Evolutionary conservation across 2,113 vertebrate genomes (phyloP).

Genomic region (Pseudorhombus dupliciocellatus): DNA sequence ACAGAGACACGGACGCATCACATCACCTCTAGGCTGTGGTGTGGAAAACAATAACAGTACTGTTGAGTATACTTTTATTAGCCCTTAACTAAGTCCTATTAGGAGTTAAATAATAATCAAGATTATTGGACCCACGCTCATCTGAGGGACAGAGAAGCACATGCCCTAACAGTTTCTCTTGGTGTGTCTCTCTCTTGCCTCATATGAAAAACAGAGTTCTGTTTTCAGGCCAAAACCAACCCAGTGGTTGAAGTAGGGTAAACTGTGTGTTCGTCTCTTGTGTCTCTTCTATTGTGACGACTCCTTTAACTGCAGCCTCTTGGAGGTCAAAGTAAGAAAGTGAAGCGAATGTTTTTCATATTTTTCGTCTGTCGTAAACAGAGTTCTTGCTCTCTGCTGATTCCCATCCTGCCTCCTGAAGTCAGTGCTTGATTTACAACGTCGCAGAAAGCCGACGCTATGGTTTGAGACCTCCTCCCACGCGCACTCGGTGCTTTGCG

Average conservation of each 20-base stretch:
- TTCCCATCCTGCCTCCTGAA: background rate
- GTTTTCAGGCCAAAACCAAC: conserved; percentile 46
- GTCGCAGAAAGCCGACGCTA: background rate
- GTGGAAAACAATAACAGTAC: background rate
- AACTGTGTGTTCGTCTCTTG: conserved; percentile 19
- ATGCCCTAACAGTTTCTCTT: background rate
- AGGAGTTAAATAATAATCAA: background rate
- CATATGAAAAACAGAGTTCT: conserved; percentile 11
- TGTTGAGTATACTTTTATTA: background rate
- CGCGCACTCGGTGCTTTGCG: background rate
- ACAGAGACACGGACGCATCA: conserved; percentile 1
- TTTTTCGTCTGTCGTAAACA: conserved; percentile 5
- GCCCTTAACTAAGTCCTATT: background rate
- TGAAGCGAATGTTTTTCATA: background rate
- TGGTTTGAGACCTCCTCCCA: conserved; percentile 15
- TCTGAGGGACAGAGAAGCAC: background rate
- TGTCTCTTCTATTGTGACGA: background rate
- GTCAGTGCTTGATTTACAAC: conserved; percentile 29
- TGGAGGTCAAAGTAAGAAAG: background rate
- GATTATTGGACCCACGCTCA: background rate
- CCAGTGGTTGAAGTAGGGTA: conserved; percentile 28
- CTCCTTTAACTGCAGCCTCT: background rate
- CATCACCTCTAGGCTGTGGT: conserved; percentile 7
- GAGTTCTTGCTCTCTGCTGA: conserved; percentile 28
- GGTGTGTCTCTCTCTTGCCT: conserved; percentile 3